phyloP scores from a whole-genome alignment of 2,113 vertebrate species.

The Dryoscopus gambensis region DNA sequence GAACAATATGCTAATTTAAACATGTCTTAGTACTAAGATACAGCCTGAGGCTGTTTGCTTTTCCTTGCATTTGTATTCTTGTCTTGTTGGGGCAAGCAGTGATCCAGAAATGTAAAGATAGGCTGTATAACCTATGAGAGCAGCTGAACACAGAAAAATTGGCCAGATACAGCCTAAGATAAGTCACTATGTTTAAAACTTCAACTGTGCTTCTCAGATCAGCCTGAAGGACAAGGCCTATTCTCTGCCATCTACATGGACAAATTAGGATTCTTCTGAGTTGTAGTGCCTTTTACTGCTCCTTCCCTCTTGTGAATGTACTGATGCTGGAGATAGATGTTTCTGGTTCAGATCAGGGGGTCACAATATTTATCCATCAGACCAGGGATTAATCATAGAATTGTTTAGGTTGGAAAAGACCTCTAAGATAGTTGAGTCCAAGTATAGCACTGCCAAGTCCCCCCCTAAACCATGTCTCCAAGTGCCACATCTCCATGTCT shows the following conservation, averaged over 20 bases:
- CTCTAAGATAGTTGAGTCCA: background rate
- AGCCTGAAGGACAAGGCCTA: background rate
- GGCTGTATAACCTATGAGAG: background rate
- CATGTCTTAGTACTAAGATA: background rate
- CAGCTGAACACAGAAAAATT: conserved; percentile 11
- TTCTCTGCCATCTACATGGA: background rate
- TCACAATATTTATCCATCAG: background rate
- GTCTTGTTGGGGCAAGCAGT: background rate
- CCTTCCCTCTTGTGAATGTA: background rate
- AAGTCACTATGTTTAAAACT: background rate
- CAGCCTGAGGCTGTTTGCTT: conserved; percentile 6
- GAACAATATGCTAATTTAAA: background rate
- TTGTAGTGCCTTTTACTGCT: background rate
- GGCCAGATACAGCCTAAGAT: background rate
- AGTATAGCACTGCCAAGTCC: background rate
- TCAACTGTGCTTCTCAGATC: background rate
- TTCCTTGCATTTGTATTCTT: background rate
- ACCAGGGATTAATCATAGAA: background rate
- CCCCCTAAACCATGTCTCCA: background rate
- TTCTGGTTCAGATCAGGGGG: background rate
- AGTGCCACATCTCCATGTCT: background rate
- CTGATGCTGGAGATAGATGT: background rate
- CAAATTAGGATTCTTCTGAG: background rate
- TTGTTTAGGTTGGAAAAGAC: background rate
- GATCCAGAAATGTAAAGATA: background rate